phyloP scores from a whole-genome alignment of 37 sponge, comb jelly and placozoan genomes.

The Haliclona indistincta region DNA sequence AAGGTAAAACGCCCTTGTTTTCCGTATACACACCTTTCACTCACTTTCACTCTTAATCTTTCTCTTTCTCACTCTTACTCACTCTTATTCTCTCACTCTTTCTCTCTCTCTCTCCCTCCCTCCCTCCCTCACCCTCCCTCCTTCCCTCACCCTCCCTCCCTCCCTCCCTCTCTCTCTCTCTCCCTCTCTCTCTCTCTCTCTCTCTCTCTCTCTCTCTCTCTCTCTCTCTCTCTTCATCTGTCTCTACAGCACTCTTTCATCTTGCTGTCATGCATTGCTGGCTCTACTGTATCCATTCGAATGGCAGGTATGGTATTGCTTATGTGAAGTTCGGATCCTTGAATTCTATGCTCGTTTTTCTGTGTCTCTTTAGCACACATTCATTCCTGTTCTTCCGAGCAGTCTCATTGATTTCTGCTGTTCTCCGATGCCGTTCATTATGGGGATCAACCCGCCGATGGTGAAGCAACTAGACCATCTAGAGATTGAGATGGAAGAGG shows the following conservation, averaged over 20 bases:
- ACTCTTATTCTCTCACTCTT: too few relatives aligned
- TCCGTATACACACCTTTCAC: not conserved
- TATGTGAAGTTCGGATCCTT: not conserved
- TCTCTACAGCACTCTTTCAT: slow-evolving; percentile 20
- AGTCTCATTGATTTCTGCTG: slow-evolving; percentile 83
- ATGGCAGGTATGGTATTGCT: slow-evolving; percentile 74
- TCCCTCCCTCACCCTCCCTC: slow-evolving; percentile 20
- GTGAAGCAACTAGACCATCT: slow-evolving; percentile 47
- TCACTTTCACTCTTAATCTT: not conserved
- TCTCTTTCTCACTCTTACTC: too few relatives aligned
- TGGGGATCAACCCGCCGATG: slow-evolving; percentile 66
- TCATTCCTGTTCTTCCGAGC: slow-evolving; percentile 84
- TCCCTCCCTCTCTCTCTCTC: slow-evolving; percentile 79
- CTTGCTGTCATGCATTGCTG: slow-evolving; percentile 63
- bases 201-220: not conserved
- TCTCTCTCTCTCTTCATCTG: slow-evolving; percentile 4
- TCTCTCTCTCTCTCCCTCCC: too few relatives aligned
- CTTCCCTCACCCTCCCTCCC: slow-evolving; percentile 49
- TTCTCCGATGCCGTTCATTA: slow-evolving; percentile 86
- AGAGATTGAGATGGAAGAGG: slow-evolving; percentile 61
- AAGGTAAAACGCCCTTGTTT: slow-evolving; percentile 30
- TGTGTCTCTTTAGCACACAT: slow-evolving; percentile 66
- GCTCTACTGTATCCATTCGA: slow-evolving; percentile 87
- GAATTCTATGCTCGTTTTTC: not conserved
- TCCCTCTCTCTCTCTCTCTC: not conserved